A percentile compares a stretch with the other conserved stretches of the same genome.
Conservation (phyloP, 2,113 vertebrate species). For the Pelmatolapia mariae region DNA sequence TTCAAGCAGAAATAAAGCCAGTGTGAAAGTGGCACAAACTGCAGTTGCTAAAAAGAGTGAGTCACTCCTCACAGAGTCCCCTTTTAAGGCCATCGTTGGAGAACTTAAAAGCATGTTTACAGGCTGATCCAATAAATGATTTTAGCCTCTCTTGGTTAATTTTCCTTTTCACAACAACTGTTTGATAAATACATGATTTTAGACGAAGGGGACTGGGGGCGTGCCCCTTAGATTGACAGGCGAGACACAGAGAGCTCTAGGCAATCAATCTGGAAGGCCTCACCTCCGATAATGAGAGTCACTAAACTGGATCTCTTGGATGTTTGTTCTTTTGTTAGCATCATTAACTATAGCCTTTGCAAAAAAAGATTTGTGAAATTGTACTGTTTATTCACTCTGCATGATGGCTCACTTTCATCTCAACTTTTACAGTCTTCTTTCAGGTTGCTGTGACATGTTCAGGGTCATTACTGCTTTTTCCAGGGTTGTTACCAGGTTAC, state of each 20-base stretch:
- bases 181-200: not conserved
- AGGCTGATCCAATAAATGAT: not conserved
- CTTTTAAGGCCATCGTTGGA: not conserved
- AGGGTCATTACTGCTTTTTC: not conserved
- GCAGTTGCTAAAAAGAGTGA: not conserved
- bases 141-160: not conserved
- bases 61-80: not conserved
- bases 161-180: not conserved
- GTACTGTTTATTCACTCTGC: not conserved
- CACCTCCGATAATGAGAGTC: not conserved
- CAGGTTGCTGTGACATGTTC: not conserved
- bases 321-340: not conserved
- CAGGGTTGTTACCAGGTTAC: not conserved
- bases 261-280: not conserved
- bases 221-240: not conserved
- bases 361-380: not conserved
- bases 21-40: not conserved
- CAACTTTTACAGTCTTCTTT: not conserved
- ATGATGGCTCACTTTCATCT: not conserved
- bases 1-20: not conserved
- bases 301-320: not conserved
- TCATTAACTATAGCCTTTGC: not conserved
- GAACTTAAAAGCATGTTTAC: not conserved
- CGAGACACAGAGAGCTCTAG: not conserved
- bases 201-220: not conserved